Conservation (phyloP, 1,140 invertebrate species). For the Dendroctonus ponderosae region DNA sequence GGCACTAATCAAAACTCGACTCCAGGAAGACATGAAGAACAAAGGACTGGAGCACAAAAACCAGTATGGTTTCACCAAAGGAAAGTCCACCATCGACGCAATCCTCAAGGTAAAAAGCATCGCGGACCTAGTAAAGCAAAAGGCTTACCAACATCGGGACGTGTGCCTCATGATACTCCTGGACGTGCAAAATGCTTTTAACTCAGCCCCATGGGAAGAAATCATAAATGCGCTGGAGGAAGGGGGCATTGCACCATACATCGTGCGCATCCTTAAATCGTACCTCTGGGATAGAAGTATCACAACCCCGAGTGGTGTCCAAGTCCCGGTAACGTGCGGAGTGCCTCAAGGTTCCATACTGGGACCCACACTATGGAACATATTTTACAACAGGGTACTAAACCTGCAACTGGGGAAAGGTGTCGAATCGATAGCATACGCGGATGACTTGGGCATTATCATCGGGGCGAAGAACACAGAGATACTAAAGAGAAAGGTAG, state of each 20-base stretch:
- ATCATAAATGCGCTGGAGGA: constrained; percentile 13
- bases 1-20: constrained; percentile 26
- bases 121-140: not conserved
- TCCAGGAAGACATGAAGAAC: constrained; percentile 13
- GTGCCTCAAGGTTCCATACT: constrained; percentile 53
- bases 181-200: constrained; percentile 38
- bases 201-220: constrained; percentile 21
- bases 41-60: constrained; percentile 11
- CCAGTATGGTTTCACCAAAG: constrained; percentile 17
- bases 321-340: constrained; percentile 33
- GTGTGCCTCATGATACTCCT: constrained; percentile 17
- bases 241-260: too few species aligned
- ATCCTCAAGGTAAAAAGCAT: not conserved
- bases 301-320: too few species aligned
- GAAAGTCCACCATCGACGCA: constrained; percentile 4
- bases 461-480: not conserved
- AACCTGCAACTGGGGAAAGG: constrained; percentile 35
- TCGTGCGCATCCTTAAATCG: too few species aligned
- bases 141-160: not conserved
- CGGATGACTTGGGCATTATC: constrained; percentile 17
- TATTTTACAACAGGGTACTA: constrained; percentile 48
- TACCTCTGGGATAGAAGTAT: too few species aligned
- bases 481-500: constrained; percentile 5
- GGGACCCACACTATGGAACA: constrained; percentile 50
- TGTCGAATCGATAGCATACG: constrained; percentile 3